A percentile compares a stretch with the other conserved stretches of the same genome.
Evolutionary conservation across 2,888 invertebrate genomes (phyloP).

Genomic region (Apotomis capreana): DNA sequence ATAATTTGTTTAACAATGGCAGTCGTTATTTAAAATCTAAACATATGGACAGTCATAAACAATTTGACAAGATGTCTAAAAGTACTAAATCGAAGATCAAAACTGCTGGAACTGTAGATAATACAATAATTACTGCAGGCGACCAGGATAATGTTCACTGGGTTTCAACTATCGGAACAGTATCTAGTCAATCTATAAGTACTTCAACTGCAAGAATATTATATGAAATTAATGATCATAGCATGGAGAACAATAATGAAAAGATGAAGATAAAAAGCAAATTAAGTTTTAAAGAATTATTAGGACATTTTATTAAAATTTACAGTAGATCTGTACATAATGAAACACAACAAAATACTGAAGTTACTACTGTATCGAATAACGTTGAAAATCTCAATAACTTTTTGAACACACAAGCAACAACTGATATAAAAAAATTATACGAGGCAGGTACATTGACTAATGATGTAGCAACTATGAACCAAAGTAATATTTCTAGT

Average conservation of each 20-base stretch:
- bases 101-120: not conserved
- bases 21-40: not conserved
- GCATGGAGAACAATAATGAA: not conserved
- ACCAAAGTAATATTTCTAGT: not conserved
- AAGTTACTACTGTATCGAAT: not conserved
- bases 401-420: not conserved
- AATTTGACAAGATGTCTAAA: not conserved
- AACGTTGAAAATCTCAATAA: not conserved
- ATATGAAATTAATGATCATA: not conserved
- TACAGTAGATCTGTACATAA: not conserved
- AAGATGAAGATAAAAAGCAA: not conserved
- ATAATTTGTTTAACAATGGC: not conserved
- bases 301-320: not conserved
- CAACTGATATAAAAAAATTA: not conserved
- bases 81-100: not conserved
- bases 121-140: not conserved
- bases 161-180: not conserved
- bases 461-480: not conserved
- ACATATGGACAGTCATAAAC: constrained; percentile 3
- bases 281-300: not conserved
- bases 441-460: not conserved
- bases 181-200: not conserved
- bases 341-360: not conserved
- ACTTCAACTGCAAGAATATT: not conserved
- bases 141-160: not conserved